These are phyloP conservation scores for Drosophila quinaria DNA, from an alignment of 2,888 invertebrate species.

Conservation along the genomic window DNA sequence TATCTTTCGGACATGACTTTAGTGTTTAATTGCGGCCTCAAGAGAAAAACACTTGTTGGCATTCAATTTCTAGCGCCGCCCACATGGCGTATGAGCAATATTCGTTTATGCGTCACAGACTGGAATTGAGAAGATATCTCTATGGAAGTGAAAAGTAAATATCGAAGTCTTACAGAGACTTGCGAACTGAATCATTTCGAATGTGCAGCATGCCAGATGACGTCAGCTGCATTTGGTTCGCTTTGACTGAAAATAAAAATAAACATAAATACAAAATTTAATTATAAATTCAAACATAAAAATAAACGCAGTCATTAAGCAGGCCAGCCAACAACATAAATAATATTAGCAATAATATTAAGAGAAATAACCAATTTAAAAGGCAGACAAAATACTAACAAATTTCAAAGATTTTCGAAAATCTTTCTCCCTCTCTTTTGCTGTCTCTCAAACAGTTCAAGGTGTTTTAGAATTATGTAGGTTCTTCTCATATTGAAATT, in stretches of 20 bases:
- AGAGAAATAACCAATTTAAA: slow-evolving; percentile 38
- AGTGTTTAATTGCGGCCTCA: slow-evolving; percentile 36
- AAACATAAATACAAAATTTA: slow-evolving; percentile 52
- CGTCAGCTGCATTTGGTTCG: slow-evolving; percentile 50
- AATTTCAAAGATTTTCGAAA: slow-evolving; percentile 36
- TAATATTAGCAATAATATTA: slow-evolving; percentile 37
- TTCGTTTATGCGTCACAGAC: slow-evolving; percentile 45
- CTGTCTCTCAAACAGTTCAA: slow-evolving; percentile 50
- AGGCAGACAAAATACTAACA: slow-evolving; percentile 37
- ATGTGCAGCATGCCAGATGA: slow-evolving; percentile 39
- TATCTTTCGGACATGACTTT: slow-evolving; percentile 33
- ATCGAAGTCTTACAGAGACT: slow-evolving; percentile 3
- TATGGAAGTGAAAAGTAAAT: slow-evolving; percentile 16
- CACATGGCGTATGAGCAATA: slow-evolving; percentile 64
- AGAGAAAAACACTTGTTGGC: slow-evolving; percentile 57
- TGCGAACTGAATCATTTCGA: slow-evolving; percentile 42
- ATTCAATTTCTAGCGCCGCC: slow-evolving; percentile 37
- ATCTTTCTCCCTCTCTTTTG: slow-evolving; percentile 14
- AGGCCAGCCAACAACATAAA: slow-evolving; percentile 47
- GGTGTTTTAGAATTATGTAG: slow-evolving; percentile 50
- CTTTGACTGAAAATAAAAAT: slow-evolving; percentile 40
- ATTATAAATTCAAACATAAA: slow-evolving; percentile 62
- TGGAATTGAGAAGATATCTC: slow-evolving; percentile 44
- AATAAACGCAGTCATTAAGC: slow-evolving; percentile 62
- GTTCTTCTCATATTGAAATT: slow-evolving; percentile 17